Percentiles rank a stretch among this genome's conserved stretches.
phyloP scores from a whole-genome alignment of 1,140 invertebrate genomes.

The Saccostrea cuccullata region DNA sequence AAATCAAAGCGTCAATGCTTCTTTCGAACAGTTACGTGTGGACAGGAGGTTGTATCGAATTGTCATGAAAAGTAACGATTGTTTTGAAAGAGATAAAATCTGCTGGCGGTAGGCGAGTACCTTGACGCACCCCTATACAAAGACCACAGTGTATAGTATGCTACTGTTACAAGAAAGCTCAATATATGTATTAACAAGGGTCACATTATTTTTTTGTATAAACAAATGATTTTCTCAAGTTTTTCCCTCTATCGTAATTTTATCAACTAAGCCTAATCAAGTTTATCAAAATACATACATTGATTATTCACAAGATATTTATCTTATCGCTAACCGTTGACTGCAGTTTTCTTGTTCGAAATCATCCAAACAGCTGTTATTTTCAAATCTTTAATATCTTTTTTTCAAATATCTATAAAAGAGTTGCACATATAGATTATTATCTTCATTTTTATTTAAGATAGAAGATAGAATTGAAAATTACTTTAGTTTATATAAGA shows the following conservation, averaged over 20 bases:
- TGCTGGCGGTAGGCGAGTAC: background rate
- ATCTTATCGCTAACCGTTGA: background rate
- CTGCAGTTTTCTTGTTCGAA: background rate
- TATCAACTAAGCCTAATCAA: background rate
- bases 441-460: too few species aligned
- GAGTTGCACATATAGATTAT: too few species aligned
- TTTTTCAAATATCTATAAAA: too few species aligned
- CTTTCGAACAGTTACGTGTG: background rate
- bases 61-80: constrained; percentile 21
- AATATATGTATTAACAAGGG: constrained; percentile 24
- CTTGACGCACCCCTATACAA: background rate
- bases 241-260: background rate
- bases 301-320: constrained; percentile 22
- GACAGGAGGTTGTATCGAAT: background rate
- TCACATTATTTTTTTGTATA: constrained; percentile 10
- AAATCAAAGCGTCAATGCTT: background rate
- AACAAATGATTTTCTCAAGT: constrained; percentile 25
- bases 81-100: constrained; percentile 14
- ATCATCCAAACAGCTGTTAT: background rate
- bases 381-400: background rate
- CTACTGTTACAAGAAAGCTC: constrained; percentile 10
- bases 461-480: too few species aligned
- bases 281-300: background rate
- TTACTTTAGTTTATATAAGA: too few species aligned
- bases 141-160: background rate